A percentile compares a stretch with the other conserved stretches of the same genome.
Conservation (phyloP, 2,113 vertebrate species). For the Psilopogon haemacephalus region DNA sequence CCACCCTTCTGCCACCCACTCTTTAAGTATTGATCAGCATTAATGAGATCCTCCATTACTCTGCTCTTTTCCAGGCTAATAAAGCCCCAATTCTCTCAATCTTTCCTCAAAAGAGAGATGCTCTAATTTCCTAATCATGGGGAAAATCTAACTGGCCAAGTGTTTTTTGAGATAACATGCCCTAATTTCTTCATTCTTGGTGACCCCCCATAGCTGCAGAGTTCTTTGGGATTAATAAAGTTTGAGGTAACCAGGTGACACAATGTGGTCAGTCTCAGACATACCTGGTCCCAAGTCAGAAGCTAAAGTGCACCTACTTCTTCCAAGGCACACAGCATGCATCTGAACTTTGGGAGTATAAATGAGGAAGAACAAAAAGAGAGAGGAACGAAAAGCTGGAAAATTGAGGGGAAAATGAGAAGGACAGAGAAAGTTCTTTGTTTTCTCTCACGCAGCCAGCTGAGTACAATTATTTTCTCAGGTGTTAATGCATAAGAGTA, state of each 20-base stretch:
- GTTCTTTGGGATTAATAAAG: background rate
- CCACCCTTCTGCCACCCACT: no score
- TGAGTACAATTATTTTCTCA: background rate
- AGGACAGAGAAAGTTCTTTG: background rate
- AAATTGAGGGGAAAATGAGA: no score
- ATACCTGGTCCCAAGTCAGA: background rate
- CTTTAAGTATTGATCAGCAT: no score
- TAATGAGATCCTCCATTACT: no score
- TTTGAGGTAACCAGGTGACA: background rate
- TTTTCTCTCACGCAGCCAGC: background rate
- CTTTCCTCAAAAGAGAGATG: no score
- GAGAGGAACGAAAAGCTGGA: no score
- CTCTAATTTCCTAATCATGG: no score
- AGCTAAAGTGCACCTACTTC: background rate
- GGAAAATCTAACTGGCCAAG: background rate
- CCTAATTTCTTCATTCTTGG: background rate
- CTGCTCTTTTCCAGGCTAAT: no score
- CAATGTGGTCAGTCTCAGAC: accelerated
- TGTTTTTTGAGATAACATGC: background rate
- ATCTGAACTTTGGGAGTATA: background rate
- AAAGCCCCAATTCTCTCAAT: no score
- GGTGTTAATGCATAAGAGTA: background rate
- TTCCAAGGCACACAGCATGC: accelerated
- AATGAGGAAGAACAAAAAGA: background rate
- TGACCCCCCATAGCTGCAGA: background rate